Conservation (phyloP, 1,140 invertebrate genomes). For the Penaeus japonicus region DNA sequence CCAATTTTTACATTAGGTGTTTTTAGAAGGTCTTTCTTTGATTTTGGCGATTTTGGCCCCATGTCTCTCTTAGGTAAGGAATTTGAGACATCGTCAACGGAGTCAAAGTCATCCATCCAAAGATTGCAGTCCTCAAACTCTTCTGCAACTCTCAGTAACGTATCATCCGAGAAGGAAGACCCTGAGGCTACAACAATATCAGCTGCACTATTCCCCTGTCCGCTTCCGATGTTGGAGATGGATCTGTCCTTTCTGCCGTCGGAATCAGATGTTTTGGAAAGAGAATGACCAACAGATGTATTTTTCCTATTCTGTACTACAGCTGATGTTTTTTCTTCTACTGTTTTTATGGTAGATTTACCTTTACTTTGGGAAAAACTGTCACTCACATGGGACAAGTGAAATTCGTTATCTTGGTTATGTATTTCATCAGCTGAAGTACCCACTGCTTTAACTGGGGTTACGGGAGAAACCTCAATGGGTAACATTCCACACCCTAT, state of each 20-base stretch:
- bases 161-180: constrained; percentile 2
- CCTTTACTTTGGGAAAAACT: not conserved
- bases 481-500: not conserved
- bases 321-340: too few relatives aligned
- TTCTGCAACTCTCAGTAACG: not conserved
- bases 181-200: too few relatives aligned
- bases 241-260: too few relatives aligned
- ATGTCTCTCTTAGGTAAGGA: too few relatives aligned
- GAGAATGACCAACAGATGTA: not conserved
- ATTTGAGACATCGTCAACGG: not conserved
- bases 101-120: constrained; percentile 14
- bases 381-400: not conserved
- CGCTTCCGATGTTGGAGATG: too few relatives aligned
- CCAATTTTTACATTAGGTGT: constrained; percentile 4
- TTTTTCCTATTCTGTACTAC: not conserved
- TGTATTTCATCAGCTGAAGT: too few relatives aligned
- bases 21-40: not conserved
- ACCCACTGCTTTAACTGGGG: not conserved
- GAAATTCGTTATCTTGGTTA: too few relatives aligned
- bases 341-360: too few relatives aligned
- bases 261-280: not conserved
- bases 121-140: constrained; percentile 7
- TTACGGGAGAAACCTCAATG: not conserved
- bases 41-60: not conserved
- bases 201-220: too few relatives aligned